These are phyloP conservation scores for Syrphus vitripennis DNA, from an alignment of 2,888 invertebrate genomes.

Conservation along the genomic window DNA sequence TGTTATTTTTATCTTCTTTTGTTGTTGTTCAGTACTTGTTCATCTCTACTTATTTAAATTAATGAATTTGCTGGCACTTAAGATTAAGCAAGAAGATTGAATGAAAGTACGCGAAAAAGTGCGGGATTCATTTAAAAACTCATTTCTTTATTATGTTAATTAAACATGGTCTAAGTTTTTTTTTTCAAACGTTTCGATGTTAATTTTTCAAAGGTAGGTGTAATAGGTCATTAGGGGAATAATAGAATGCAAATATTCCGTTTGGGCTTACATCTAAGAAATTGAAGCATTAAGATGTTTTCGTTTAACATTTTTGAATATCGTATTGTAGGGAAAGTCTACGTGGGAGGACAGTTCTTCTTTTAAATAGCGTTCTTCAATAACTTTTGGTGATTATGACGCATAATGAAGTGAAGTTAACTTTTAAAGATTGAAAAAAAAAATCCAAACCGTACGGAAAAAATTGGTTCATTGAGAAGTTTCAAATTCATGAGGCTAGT, in stretches of 20 bases:
- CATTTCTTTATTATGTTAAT: neutral
- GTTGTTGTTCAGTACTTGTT: neutral
- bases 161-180: neutral
- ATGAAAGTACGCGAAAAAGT: neutral
- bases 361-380: no score
- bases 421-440: no score
- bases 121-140: constrained; percentile 31
- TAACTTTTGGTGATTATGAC: no score
- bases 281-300: neutral
- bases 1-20: neutral
- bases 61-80: constrained; percentile 60
- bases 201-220: neutral
- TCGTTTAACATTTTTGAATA: neutral
- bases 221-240: neutral
- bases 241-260: neutral
- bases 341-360: no score
- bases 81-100: constrained; percentile 58
- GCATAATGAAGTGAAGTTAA: no score
- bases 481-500: no score
- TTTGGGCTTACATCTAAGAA: neutral
- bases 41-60: constrained; percentile 13
- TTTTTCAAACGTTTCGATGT: neutral
- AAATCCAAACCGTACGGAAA: no score
- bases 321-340: no score
- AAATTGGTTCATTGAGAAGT: no score